Percentiles rank a stretch among this genome's conserved stretches.
phyloP scores from a whole-genome alignment of 2,113 vertebrate genomes.

The Bos indicus region DNA sequence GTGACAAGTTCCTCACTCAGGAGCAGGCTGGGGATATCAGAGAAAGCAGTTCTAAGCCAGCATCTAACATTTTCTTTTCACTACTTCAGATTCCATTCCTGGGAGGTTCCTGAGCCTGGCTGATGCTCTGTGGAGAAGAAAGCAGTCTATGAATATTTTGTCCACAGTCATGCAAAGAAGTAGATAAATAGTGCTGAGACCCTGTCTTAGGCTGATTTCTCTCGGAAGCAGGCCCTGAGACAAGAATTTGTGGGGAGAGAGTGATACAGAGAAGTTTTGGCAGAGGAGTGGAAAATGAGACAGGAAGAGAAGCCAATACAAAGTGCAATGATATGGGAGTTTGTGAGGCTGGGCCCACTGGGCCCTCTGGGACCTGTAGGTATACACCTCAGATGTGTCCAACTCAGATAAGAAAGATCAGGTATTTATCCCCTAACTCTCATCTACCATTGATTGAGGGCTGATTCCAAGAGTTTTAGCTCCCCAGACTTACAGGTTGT shows the following conservation, averaged over 20 bases:
- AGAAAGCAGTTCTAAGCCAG: constrained; percentile 13
- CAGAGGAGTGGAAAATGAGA: not conserved
- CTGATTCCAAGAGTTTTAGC: not conserved
- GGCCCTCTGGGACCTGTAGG: not conserved
- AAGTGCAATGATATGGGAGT: not conserved
- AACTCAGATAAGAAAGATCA: not conserved
- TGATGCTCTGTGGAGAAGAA: not conserved
- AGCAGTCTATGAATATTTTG: not conserved
- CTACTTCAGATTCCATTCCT: not conserved
- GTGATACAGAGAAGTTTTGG: not conserved
- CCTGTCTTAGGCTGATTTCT: not conserved
- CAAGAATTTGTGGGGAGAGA: not conserved
- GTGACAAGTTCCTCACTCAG: not conserved
- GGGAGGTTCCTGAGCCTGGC: not conserved
- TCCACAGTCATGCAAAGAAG: not conserved
- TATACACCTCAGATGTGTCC: not conserved
- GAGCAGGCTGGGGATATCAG: not conserved
- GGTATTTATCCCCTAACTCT: not conserved
- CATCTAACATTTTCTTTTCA: not conserved
- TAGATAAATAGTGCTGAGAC: not conserved
- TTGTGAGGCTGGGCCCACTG: not conserved
- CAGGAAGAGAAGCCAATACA: not conserved
- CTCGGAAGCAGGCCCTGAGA: not conserved
- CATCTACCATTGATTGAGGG: not conserved
- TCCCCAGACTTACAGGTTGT: not conserved